Conservation (phyloP, 2,113 vertebrate species). For the Xenopus tropicalis region UCB_Xtro_10.0 CM004443.2:152930501-152931000, state of each 20-base stretch:
- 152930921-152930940: slow-evolving; percentile 8
- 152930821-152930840: neutral
- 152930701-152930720: too few species aligned
- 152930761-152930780: too few species aligned
- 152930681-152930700: too few species aligned
- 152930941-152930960: slow-evolving; percentile 9
- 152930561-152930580: slow-evolving; percentile 14
- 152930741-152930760: too few species aligned
- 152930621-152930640: too few species aligned
- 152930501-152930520: slow-evolving; percentile 18
- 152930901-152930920: slow-evolving; percentile 5
- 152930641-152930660: too few species aligned
- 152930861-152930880: slow-evolving; percentile 34
- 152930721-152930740: too few species aligned
- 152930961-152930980: slow-evolving; percentile 44
- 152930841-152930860: neutral
- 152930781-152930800: too few species aligned
- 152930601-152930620: too few species aligned
- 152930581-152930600: neutral
- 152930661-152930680: too few species aligned
- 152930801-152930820: too few species aligned
- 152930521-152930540: slow-evolving; percentile 18
- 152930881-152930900: slow-evolving; percentile 14
- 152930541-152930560: slow-evolving; percentile 41
- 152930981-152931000: slow-evolving; percentile 84